A percentile compares a stretch with the other conserved stretches of the same genome.
Evolutionary conservation across 2,888 invertebrate genomes (phyloP).

Genomic region (Amblyjoppa proteus): DNA sequence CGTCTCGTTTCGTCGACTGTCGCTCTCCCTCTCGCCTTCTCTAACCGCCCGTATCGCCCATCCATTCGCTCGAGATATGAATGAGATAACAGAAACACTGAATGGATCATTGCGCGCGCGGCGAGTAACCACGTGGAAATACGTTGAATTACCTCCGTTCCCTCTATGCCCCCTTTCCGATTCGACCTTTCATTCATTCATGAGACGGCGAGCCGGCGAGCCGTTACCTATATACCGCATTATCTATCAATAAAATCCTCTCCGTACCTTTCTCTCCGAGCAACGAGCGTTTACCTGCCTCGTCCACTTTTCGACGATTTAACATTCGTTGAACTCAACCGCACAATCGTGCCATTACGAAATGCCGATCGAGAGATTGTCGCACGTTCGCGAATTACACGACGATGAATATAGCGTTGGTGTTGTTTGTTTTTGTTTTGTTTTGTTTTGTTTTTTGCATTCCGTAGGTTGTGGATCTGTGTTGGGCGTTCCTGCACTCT

Average conservation of each 20-base stretch:
- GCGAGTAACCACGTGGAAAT: conserved; percentile 68
- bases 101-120: conserved; percentile 73
- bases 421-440: neutral
- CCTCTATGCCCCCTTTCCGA: conserved; percentile 58
- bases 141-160: conserved; percentile 69
- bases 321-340: conserved; percentile 31
- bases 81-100: conserved; percentile 74
- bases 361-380: neutral
- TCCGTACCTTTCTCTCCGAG: conserved; percentile 27
- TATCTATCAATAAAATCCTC: conserved; percentile 45
- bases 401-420: neutral
- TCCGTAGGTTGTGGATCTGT: neutral
- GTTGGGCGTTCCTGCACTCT: neutral
- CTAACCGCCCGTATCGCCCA: conserved; percentile 66
- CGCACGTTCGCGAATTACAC: neutral
- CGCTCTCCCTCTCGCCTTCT: conserved; percentile 59
- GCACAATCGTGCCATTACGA: neutral
- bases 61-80: conserved; percentile 72
- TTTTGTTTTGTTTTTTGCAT: neutral
- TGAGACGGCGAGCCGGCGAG: conserved; percentile 56
- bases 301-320: conserved; percentile 22
- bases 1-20: conserved; percentile 32
- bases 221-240: conserved; percentile 55
- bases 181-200: conserved; percentile 67
- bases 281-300: conserved; percentile 14